These are phyloP conservation scores for Acanthoscelides obtectus DNA, from an alignment of 2,888 invertebrate genomes.

Conservation along the genomic window DNA sequence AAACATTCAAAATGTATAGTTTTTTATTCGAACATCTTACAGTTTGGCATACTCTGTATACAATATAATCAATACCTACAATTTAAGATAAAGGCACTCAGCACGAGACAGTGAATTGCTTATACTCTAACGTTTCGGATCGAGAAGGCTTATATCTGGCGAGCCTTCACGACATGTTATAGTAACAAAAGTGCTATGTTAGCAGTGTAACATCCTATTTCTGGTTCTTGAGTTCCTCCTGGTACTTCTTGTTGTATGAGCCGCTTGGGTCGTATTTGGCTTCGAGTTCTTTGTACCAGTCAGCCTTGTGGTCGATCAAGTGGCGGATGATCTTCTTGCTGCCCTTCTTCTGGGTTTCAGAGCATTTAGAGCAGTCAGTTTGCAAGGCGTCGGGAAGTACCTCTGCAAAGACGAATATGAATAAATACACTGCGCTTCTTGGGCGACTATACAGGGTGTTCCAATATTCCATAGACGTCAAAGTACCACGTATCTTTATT, in stretches of 20 bases:
- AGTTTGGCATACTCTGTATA: background rate
- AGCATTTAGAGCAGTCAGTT: slow-evolving; percentile 65
- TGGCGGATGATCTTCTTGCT: slow-evolving; percentile 61
- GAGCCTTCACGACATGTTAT: background rate
- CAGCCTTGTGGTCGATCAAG: slow-evolving; percentile 61
- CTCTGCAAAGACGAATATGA: slow-evolving; percentile 46
- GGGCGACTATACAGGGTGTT: too few relatives aligned
- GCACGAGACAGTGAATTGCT: background rate
- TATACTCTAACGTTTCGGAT: background rate
- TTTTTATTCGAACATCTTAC: background rate
- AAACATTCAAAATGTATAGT: too few relatives aligned
- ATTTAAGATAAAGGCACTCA: background rate
- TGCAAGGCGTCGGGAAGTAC: slow-evolving; percentile 67
- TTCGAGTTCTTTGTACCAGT: slow-evolving; percentile 60
- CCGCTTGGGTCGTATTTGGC: slow-evolving; percentile 67
- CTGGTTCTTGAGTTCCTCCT: slow-evolving; percentile 43
- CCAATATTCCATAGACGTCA: too few relatives aligned
- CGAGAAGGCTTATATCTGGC: background rate
- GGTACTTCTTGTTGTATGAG: slow-evolving; percentile 61
- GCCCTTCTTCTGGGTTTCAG: slow-evolving; percentile 58
- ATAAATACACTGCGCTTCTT: too few relatives aligned
- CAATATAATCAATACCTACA: background rate
- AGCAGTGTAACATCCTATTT: background rate
- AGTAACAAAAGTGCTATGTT: background rate
- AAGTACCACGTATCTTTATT: too few relatives aligned